Evolutionary conservation across 2,797 vertebrate species (phyloP), one percentile per base, ranked within the genome.

Genomic region (Oryzias dopingdopingensis): DNA sequence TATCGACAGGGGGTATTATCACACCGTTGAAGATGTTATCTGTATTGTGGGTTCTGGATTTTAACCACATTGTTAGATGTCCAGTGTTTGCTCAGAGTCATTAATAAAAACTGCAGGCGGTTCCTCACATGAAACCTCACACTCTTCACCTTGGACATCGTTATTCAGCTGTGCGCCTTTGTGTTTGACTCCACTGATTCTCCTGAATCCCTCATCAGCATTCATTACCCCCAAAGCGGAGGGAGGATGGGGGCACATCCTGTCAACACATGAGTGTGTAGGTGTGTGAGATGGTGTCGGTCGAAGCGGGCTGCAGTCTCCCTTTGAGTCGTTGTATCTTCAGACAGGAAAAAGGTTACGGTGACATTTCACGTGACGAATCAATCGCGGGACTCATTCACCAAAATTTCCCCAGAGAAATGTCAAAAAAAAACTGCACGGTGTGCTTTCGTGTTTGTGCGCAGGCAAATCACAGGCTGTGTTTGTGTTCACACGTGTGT

Each of bases 311-410:
- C 56, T 60, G 57, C 65, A 65, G 51, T 85, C 76, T 86, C 32
- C 32, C 32, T 88, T 76, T 87, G 67, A 83, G 80, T 86, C 85
- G 81, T 88, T 86, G 79, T 69, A 81, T 74, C 63, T 62, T 86
- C 74, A 66, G 74, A 67, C 75, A 74, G 74, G 65, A 59, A 80
- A 70, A 70, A 77, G 59, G 65, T 79, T 64, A 70, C 72, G 75
- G 32, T 65, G 72, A 70, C 72, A 45, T 49, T 79, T 56, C 16
- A 49, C 10, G 52, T 76, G 74, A 79, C 62, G 66, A 72, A 74
- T 60, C 49, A 58, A 62, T 42, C 23, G 54, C 45, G 56, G 68
- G 59, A 52, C 24, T 2, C 26, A 7, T 12, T 20, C 17, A 13
- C 23, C 41, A 53, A 26, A 14, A 42, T 29, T 44, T 41, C 20